Base-by-base conservation (phyloP, 2,888 invertebrate genomes). In the Sthenelais limicola region DNA sequence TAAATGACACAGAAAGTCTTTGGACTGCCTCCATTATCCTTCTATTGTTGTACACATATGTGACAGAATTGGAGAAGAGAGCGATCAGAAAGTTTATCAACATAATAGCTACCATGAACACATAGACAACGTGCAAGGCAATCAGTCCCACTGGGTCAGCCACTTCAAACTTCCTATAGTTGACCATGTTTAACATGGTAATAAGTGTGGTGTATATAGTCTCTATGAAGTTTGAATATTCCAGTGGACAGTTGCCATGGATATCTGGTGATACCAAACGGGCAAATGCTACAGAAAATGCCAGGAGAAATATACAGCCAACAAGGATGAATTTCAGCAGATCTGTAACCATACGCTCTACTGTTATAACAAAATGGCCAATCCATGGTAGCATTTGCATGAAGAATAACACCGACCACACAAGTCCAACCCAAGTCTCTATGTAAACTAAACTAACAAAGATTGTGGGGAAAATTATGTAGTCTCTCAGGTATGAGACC, bases 101-200 rank as follows among this genome's bases (percentile, higher is more conserved):
- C 67, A 67, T 67, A 32, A 67, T 48, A 30, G 67, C 47, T 4
- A 67, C 67, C 49, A 67, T 67, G n/a, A 67, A 67, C 30, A 43
- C 43, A 28, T 48, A 67, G 3, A 67, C 49, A 21, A 67, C 67
- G 32, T 67, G 67, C 48, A 67, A 24, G 5, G 49, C 48, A n/a
- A 35, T 47, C 32, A 30, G n/a, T 7, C 47, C n/a, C 7, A 67
- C 24, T 2, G 9, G 21, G n/a, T 47, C 49, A 7, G 32, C 7
- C 18, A 32, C 49, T 2, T 7, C 12, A 30, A 67, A 48, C 30
- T 67, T 12, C 9, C 48, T 18, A n/a, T 48, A 49, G 15, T 67
- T 32, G 3, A 67, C 67, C 67, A 67, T 67, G 21, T 67, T 67
- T 5, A 67, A 21, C 47, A 49, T 49, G 30, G 49, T 67, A 21